Conservation (phyloP, 2,888 invertebrate species). For the Leucophora obtusa region DNA sequence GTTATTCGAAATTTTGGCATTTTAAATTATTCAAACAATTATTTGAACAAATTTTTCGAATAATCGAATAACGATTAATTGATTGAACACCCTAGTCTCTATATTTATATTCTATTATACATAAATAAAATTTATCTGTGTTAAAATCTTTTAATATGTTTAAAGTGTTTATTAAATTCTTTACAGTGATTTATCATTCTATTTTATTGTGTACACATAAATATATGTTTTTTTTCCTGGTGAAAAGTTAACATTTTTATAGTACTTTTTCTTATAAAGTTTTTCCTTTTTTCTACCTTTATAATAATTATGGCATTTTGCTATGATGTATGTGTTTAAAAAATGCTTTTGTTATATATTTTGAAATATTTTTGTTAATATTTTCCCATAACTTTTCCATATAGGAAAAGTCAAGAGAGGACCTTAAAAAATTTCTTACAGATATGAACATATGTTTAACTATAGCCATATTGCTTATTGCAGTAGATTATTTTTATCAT, state of each 20-base stretch:
- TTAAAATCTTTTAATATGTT: slow-evolving; percentile 11
- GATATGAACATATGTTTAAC: not conserved
- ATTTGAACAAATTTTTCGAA: no score
- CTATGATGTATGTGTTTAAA: slow-evolving; percentile 15
- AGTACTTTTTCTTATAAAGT: no score
- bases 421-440: slow-evolving; percentile 5
- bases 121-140: not conserved
- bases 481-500: not conserved
- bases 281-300: not conserved
- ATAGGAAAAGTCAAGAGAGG: not conserved
- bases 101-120: not conserved
- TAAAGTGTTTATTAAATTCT: slow-evolving; percentile 24
- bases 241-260: not conserved
- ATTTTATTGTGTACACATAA: not conserved
- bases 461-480: not conserved
- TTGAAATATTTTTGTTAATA: slow-evolving; percentile 1
- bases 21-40: no score
- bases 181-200: slow-evolving; percentile 22
- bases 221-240: not conserved
- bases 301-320: slow-evolving; percentile 10
- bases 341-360: not conserved
- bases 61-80: no score
- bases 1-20: no score
- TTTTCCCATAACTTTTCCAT: not conserved
- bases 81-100: no score